Evolutionary conservation across 2,113 vertebrate species (phyloP).

Genomic region (Gnathonemus echidnorhynchus): DNA sequence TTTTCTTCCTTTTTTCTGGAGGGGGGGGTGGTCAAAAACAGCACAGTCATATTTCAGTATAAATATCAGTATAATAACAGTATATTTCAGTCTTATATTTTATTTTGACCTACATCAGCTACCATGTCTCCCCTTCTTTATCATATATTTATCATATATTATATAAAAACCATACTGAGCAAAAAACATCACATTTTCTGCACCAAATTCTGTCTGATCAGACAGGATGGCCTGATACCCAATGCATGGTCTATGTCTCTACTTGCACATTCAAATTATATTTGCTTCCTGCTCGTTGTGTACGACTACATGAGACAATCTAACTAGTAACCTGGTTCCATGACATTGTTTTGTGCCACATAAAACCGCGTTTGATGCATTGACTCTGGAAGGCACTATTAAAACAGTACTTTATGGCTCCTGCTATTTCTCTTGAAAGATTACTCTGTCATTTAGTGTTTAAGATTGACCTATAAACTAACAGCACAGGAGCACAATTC

Average conservation of each 20-base stretch:
- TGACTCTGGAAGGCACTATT: background rate
- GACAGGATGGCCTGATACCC: background rate
- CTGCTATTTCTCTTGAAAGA: background rate
- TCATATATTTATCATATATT: too few relatives aligned
- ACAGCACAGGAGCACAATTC: background rate
- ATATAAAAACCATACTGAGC: background rate
- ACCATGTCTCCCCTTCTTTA: too few relatives aligned
- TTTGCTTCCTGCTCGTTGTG: background rate
- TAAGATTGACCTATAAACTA: background rate
- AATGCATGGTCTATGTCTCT: background rate
- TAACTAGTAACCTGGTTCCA: background rate
- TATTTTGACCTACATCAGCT: too few relatives aligned
- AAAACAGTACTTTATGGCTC: background rate
- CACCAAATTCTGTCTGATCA: background rate
- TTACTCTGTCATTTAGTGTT: background rate
- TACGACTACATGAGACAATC: background rate
- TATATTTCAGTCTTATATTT: background rate
- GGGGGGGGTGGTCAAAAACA: too few relatives aligned
- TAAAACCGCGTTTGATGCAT: background rate
- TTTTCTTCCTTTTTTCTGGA: too few relatives aligned
- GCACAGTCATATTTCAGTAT: background rate
- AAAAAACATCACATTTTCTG: background rate
- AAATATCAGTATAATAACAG: too few relatives aligned
- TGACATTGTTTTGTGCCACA: background rate
- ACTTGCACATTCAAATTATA: background rate